These are phyloP conservation scores for Temnothorax curvispinosus DNA, from an alignment of 1,140 invertebrate species.

Conservation along the genomic window DNA sequence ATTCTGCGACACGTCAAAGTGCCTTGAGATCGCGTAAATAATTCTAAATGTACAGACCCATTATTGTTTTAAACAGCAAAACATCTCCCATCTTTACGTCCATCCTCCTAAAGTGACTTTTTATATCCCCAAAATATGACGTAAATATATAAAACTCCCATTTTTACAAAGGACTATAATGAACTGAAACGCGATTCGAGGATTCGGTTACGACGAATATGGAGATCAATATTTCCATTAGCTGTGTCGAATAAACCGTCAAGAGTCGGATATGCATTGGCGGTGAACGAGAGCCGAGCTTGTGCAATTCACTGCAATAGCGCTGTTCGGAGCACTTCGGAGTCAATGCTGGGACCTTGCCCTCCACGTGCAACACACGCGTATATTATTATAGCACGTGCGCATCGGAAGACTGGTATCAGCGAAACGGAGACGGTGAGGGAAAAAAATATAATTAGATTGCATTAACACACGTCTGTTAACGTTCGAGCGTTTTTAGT, in stretches of 20 bases:
- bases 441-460: not conserved
- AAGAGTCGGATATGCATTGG: constrained; percentile 24
- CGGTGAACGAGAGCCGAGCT: constrained; percentile 59
- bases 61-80: not conserved
- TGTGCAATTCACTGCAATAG: constrained; percentile 68
- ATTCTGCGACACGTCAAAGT: not conserved
- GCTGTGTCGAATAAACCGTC: not conserved
- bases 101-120: not conserved
- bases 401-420: constrained; percentile 39
- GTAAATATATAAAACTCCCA: not conserved
- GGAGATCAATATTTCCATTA: not conserved
- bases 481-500: not conserved
- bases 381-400: constrained; percentile 57
- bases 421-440: not conserved
- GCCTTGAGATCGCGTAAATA: not conserved
- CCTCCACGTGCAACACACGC: constrained; percentile 50
- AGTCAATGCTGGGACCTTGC: constrained; percentile 76
- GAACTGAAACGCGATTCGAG: not conserved
- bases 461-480: not conserved
- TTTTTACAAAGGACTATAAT: not conserved
- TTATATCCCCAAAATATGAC: not conserved
- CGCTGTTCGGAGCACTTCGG: constrained; percentile 65
- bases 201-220: not conserved
- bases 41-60: not conserved
- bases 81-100: not conserved